Evolutionary conservation across 1,140 invertebrate species (phyloP), one percentile per base, ranked within the genome.

Genomic region (Drosophila trapezifrons): DNA sequence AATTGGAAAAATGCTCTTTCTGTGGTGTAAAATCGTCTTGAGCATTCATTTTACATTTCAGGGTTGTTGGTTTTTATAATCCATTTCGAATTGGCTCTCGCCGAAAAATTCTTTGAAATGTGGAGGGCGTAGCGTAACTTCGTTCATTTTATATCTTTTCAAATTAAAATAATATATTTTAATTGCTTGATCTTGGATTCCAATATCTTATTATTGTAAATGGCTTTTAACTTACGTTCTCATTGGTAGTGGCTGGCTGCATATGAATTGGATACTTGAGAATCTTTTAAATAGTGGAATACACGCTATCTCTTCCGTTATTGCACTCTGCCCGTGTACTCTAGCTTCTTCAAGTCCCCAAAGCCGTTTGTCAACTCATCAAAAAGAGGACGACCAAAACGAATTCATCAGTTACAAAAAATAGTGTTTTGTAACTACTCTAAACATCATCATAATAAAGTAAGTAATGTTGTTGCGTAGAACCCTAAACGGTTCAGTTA

Each of bases 51-150:
- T 63, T 55, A 27, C 27, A 13, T 45, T 42, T 49, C 46, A 25
- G 45, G 46, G 45, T 54, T 64, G n/a, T 71, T 43, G 18, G 7
- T 64, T 58, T 57, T 74, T 2, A 7, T 54, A 20, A 42, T 57
- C 29, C 40, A 37, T 75, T 45, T 75, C 56, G 40, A 62, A 63
- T 49, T 76, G 27, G 51, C 73, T 65, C 62, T 66, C 78, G 71
- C 78, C 78, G 65, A 86, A 87, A 87, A 40, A 82, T 87, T 86
- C 70, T 82, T 78, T 65, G 65, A 78, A 87, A 76, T 73, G 67
- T 86, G 82, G 82, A 86, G 82, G 82, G 82, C 83, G 66, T 83
- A 70, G 81, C 80, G 63, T 82, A 73, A 83, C 78, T 63, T 74
- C 63, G 56, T 78, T 71, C 57, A 49, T 82, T 67, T 78, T 42